phyloP scores from a whole-genome alignment of 2,888 invertebrate species.

The Polyommatus icarus region DNA sequence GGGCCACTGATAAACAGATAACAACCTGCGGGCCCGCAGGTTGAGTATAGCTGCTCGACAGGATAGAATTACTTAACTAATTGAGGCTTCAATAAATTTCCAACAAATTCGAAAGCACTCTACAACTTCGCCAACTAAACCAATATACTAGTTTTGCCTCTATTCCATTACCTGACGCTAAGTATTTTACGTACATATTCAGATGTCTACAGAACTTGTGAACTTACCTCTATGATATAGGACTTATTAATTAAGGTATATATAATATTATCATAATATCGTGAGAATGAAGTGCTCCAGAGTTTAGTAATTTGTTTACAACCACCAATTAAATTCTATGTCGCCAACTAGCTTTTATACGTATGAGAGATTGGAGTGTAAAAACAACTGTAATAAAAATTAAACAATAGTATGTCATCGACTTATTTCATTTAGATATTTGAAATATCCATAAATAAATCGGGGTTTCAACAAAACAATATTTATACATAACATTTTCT shows the following conservation, averaged over 20 bases:
- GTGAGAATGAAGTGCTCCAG: background rate
- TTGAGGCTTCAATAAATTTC: slow-evolving; percentile 2
- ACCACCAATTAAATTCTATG: too few relatives aligned
- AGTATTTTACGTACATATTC: slow-evolving; percentile 6
- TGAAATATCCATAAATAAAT: too few relatives aligned
- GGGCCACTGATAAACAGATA: too few relatives aligned
- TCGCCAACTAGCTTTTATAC: too few relatives aligned
- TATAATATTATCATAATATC: background rate
- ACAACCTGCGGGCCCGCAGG: too few relatives aligned
- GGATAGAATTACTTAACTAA: background rate
- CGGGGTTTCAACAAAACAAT: background rate
- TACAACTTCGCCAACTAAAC: background rate
- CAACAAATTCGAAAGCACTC: slow-evolving; percentile 11
- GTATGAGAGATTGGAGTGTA: too few relatives aligned
- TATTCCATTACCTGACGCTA: slow-evolving; percentile 12
- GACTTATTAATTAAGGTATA: background rate
- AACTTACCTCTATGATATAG: background rate
- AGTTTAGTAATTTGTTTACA: background rate
- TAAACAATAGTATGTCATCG: too few relatives aligned
- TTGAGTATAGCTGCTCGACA: background rate
- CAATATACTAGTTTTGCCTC: slow-evolving; percentile 3
- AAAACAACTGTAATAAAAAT: too few relatives aligned
- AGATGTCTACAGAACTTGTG: background rate
- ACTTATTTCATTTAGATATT: too few relatives aligned
- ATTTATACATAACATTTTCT: background rate